Conservation (phyloP, 2,888 invertebrate species). For the Arrhopalites spinosus region DNA sequence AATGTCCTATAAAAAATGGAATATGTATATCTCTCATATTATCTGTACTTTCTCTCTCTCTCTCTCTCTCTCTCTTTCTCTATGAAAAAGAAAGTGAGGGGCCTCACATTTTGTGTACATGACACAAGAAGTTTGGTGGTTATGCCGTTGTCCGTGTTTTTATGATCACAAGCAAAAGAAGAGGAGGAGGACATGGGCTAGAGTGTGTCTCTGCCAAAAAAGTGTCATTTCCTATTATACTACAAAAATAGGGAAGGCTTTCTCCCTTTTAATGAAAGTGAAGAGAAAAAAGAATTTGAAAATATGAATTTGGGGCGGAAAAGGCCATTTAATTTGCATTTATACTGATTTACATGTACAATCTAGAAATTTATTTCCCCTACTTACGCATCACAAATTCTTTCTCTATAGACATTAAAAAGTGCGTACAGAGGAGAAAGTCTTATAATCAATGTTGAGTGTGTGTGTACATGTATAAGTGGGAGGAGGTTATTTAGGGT, state of each 20-base stretch:
- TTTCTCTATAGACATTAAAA: no score
- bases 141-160: neutral
- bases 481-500: no score
- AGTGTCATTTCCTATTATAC: constrained; percentile 39
- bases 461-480: no score
- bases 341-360: constrained; percentile 43
- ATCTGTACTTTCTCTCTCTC: neutral
- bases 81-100: neutral
- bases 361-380: constrained; percentile 36
- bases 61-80: neutral
- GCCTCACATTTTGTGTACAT: neutral
- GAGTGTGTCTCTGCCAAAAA: constrained; percentile 28
- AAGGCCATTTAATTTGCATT: constrained; percentile 46
- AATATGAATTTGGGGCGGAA: constrained; percentile 38
- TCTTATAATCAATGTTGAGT: no score
- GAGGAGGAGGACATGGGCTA: neutral
- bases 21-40: neutral
- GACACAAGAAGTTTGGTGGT: neutral
- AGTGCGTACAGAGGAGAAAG: no score
- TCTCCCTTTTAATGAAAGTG: neutral
- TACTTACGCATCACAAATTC: constrained; percentile 29
- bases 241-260: neutral
- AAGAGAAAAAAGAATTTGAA: constrained; percentile 20
- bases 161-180: neutral
- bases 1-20: neutral